A percentile compares a stretch with the other conserved stretches of the same genome.
Evolutionary conservation across 2,797 vertebrate genomes (phyloP).

Genomic region (Ctenosaura bakeri): DNA sequence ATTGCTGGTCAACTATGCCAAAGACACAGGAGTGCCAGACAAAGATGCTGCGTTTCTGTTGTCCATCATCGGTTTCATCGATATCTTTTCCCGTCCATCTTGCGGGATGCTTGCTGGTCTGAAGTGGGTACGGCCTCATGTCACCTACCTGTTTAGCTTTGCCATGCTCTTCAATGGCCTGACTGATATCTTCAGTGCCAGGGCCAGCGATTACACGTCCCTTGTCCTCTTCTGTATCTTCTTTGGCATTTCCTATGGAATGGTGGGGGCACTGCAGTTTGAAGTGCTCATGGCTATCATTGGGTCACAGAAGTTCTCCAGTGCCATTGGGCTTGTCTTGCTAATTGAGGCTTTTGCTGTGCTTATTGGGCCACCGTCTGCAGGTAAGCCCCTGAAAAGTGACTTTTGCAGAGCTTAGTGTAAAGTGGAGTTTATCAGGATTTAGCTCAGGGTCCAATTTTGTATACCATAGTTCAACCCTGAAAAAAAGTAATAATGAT

Average conservation of each 20-base stretch:
- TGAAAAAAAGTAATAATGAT: background rate
- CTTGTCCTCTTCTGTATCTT: conserved; percentile 87
- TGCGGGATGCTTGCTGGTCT: conserved; percentile 85
- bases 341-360: conserved; percentile 83
- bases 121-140: conserved; percentile 78
- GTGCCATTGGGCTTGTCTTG: conserved; percentile 84
- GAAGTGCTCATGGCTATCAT: conserved; percentile 86
- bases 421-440: background rate
- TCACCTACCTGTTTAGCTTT: conserved; percentile 83
- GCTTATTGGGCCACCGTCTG: conserved; percentile 86
- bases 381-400: conserved; percentile 75
- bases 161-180: conserved; percentile 86
- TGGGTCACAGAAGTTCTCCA: conserved; percentile 84
- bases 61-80: conserved; percentile 86
- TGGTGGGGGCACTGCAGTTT: conserved; percentile 88
- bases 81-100: conserved; percentile 86
- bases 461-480: background rate
- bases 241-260: conserved; percentile 86
- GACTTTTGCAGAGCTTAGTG: background rate
- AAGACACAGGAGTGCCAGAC: conserved; percentile 84
- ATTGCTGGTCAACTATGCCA: conserved; percentile 86
- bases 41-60: conserved; percentile 85
- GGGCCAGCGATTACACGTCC: conserved; percentile 77
- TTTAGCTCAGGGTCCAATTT: background rate
- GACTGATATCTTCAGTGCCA: conserved; percentile 83